Conservation (phyloP, 23 tunicate genomes). For the Styela clava region DNA sequence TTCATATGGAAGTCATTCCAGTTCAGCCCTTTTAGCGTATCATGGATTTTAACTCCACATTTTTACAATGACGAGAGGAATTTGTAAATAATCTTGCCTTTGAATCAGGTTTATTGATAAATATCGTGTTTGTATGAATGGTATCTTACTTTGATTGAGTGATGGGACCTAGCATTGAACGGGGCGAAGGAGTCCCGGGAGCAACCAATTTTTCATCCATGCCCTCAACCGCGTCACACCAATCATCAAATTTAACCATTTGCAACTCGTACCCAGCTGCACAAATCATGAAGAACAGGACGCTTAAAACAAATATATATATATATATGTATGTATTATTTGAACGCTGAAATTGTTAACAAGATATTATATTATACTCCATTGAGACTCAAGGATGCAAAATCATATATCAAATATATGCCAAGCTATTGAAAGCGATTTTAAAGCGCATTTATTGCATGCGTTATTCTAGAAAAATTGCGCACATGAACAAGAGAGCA, state of each 20-base stretch:
- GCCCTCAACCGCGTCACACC: conserved; percentile 53
- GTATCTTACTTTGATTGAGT: conserved; percentile 32
- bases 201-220: conserved; percentile 6
- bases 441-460: no score
- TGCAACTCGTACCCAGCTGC: conserved; percentile 44
- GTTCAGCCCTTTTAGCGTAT: neutral
- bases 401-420: neutral
- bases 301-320: neutral
- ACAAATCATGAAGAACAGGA: conserved; percentile 10
- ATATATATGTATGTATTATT: neutral
- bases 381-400: neutral
- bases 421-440: neutral
- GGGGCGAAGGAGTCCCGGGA: conserved; percentile 47
- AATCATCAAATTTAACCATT: conserved; percentile 61
- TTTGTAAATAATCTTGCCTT: neutral
- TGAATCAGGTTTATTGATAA: neutral
- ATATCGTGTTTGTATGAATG: neutral
- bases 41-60: neutral
- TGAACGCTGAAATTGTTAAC: neutral
- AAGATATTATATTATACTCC: no score
- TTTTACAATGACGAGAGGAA: no score
- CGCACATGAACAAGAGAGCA: neutral
- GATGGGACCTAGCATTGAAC: conserved; percentile 48
- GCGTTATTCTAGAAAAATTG: neutral
- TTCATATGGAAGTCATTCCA: neutral